A percentile compares a stretch with the other conserved stretches of the same genome.
These are phyloP conservation scores for Danio kyathit DNA, from an alignment of 2,797 vertebrate species.

Conservation along the genomic window DNA sequence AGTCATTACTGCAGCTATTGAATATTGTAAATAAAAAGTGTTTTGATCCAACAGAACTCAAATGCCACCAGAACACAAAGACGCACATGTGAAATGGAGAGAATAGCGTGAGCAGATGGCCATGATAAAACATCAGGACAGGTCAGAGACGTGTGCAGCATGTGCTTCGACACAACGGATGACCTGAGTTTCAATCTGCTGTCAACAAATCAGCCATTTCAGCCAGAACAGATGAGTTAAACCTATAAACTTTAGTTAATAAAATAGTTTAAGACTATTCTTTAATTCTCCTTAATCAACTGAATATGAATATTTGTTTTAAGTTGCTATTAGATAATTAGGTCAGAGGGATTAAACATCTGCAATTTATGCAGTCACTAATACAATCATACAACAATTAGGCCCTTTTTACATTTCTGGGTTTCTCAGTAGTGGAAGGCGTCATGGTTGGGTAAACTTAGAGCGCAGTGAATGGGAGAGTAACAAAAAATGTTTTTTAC, in stretches of 20 bases:
- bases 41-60: not conserved
- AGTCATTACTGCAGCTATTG: not conserved
- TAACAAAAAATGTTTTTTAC: too few species aligned
- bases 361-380: not conserved
- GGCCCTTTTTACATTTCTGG: too few species aligned
- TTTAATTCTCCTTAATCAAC: too few species aligned
- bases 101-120: not conserved
- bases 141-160: conserved; percentile 14
- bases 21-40: not conserved
- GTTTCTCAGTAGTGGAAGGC: too few species aligned
- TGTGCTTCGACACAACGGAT: too few species aligned
- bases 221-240: not conserved
- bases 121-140: not conserved
- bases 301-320: not conserved
- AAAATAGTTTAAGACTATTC: not conserved
- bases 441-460: too few species aligned
- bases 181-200: not conserved
- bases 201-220: not conserved
- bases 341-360: not conserved
- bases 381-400: not conserved
- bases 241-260: not conserved
- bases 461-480: too few species aligned
- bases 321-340: not conserved
- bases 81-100: not conserved
- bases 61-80: not conserved